These are phyloP conservation scores for Cosmia trapezina DNA, from an alignment of 2,888 invertebrate genomes.

Conservation along the genomic window DNA sequence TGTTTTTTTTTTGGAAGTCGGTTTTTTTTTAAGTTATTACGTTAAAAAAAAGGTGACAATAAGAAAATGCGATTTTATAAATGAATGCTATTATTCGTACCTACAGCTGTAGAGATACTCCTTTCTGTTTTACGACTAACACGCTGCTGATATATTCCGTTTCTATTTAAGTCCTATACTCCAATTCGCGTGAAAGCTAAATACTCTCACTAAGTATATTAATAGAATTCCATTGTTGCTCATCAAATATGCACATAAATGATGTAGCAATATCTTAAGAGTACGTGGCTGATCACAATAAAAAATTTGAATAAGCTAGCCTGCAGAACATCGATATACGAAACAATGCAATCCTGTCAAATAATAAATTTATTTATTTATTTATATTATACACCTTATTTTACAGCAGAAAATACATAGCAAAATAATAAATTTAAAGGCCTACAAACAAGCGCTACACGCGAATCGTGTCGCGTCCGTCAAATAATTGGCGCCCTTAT, in stretches of 20 bases:
- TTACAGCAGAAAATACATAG: too few relatives aligned
- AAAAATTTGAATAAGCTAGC: neutral
- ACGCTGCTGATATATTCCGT: neutral
- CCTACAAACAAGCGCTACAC: too few relatives aligned
- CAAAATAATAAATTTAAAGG: too few relatives aligned
- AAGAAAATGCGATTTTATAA: neutral
- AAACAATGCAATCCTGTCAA: neutral
- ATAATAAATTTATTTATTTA: too few relatives aligned
- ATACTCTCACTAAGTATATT: neutral
- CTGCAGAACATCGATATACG: neutral
- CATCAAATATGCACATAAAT: neutral
- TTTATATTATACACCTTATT: too few relatives aligned
- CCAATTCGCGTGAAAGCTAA: slow-evolving; percentile 8
- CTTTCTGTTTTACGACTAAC: neutral
- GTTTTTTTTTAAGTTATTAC: too few relatives aligned
- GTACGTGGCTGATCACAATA: neutral
- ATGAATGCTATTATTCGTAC: neutral
- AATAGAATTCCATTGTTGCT: neutral
- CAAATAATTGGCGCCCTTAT: too few relatives aligned
- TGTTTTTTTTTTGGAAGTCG: too few relatives aligned
- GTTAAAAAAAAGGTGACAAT: too few relatives aligned
- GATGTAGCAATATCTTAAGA: neutral
- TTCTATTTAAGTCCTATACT: neutral
- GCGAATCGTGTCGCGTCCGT: too few relatives aligned
- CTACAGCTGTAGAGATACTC: neutral